phyloP scores from a whole-genome alignment of 2,888 invertebrate genomes.

The Drosophila helvetica region DNA sequence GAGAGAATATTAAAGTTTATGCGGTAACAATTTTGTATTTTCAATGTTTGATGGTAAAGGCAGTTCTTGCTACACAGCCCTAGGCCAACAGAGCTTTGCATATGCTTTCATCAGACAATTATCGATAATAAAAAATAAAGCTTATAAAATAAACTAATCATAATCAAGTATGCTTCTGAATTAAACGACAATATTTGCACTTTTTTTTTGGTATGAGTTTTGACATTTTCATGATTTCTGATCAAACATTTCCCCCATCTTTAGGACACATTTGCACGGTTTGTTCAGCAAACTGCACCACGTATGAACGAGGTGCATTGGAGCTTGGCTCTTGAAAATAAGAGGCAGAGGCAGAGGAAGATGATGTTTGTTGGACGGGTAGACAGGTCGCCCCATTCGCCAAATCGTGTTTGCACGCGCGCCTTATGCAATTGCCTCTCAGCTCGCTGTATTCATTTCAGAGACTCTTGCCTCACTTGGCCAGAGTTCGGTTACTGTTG shows the following conservation, averaged over 20 bases:
- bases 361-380: slow-evolving; percentile 15
- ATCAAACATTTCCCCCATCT: no score
- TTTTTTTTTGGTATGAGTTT: no score
- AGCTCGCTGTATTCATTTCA: slow-evolving; percentile 49
- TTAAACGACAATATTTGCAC: no score
- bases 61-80: background rate
- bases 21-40: background rate
- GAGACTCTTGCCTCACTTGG: slow-evolving; percentile 50
- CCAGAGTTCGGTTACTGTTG: slow-evolving; percentile 31
- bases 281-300: no score
- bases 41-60: background rate
- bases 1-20: slow-evolving; percentile 10
- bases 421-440: slow-evolving; percentile 67
- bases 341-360: slow-evolving; percentile 1
- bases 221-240: no score
- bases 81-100: background rate
- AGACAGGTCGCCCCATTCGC: slow-evolving; percentile 34
- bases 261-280: no score
- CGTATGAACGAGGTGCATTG: slow-evolving; percentile 15
- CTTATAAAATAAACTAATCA: no score
- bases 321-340: slow-evolving; percentile 8
- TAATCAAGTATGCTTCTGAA: no score
- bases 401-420: slow-evolving; percentile 74
- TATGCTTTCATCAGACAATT: background rate
- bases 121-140: no score